Evolutionary conservation across 2,113 vertebrate genomes (phyloP).

Genomic region (Pongo abelii): DNA sequence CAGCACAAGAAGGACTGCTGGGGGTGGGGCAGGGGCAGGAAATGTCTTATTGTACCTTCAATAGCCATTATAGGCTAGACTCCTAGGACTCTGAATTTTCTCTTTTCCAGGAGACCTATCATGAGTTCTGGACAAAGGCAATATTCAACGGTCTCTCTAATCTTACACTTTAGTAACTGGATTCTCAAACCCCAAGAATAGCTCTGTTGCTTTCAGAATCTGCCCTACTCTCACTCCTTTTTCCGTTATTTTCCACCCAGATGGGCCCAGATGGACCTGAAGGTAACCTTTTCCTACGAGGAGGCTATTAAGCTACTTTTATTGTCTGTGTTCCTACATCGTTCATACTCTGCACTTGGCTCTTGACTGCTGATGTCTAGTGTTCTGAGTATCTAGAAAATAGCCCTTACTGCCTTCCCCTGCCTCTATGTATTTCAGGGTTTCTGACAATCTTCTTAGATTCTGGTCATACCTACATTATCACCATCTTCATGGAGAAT

Average conservation of each 20-base stretch:
- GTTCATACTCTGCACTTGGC: background rate
- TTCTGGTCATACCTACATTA: conserved; percentile 8
- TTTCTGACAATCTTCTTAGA: conserved; percentile 28
- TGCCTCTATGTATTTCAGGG: background rate
- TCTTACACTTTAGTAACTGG: conserved; percentile 26
- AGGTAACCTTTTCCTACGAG: conserved; percentile 21
- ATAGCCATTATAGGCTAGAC: too few relatives aligned
- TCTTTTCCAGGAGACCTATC: background rate
- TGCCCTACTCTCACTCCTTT: background rate
- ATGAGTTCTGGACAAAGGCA: conserved; percentile 19
- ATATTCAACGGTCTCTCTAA: conserved; percentile 5
- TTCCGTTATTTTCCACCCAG: background rate
- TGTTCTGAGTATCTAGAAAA: conserved; percentile 1
- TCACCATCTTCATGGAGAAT: background rate
- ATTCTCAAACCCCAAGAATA: conserved; percentile 11
- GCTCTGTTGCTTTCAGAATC: conserved; percentile 26
- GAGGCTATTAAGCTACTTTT: background rate
- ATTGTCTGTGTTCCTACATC: background rate
- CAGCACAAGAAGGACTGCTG: background rate
- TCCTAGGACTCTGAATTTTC: conserved; percentile 23
- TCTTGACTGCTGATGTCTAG: conserved; percentile 32
- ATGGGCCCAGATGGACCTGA: background rate
- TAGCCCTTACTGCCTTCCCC: background rate
- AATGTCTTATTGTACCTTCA: background rate
- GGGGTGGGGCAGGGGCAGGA: background rate